These are phyloP conservation scores for Xestobium rufovillosum DNA, from an alignment of 2,888 invertebrate genomes.

Conservation along the genomic window DNA sequence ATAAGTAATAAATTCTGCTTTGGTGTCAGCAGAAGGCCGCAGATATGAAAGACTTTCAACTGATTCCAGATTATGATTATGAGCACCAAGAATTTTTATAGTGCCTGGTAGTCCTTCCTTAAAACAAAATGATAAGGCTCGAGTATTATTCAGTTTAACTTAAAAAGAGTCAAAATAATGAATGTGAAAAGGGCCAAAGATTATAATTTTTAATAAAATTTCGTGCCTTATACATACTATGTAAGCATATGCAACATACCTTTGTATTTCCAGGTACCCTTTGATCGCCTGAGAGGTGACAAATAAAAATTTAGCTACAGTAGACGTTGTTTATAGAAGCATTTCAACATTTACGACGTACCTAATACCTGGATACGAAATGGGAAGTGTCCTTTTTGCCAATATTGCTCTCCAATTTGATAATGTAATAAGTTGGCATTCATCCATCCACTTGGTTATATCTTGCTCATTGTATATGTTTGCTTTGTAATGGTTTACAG, in stretches of 20 bases:
- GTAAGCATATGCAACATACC: no score
- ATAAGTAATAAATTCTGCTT: conserved; percentile 6
- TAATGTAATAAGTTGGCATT: conserved; percentile 2
- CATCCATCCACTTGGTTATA: conserved; percentile 6
- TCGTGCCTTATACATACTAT: no score
- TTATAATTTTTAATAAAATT: no score
- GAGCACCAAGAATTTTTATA: conserved; percentile 7
- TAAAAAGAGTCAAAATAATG: no score
- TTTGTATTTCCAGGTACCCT: conserved; percentile 3
- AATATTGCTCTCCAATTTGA: conserved; percentile 7
- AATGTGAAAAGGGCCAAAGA: no score
- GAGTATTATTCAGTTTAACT: no score
- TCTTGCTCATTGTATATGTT: conserved; percentile 5
- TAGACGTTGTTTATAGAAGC: conserved; percentile 3
- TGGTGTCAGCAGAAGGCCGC: conserved; percentile 3
- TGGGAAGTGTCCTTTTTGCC: conserved; percentile 6
- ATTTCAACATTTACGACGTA: conserved; percentile 5
- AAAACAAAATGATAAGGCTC: no score
- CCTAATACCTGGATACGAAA: conserved; percentile 5
- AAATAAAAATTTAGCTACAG: conserved; percentile 3
- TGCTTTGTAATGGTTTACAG: conserved; percentile 5
- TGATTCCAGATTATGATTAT: conserved; percentile 6
- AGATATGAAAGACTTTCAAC: conserved; percentile 6
- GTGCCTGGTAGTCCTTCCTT: conserved; percentile 6
- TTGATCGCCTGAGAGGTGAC: conserved; percentile 5